Evolutionary conservation across 1,140 invertebrate genomes (phyloP).

Genomic region (Archivesica marissinica): DNA sequence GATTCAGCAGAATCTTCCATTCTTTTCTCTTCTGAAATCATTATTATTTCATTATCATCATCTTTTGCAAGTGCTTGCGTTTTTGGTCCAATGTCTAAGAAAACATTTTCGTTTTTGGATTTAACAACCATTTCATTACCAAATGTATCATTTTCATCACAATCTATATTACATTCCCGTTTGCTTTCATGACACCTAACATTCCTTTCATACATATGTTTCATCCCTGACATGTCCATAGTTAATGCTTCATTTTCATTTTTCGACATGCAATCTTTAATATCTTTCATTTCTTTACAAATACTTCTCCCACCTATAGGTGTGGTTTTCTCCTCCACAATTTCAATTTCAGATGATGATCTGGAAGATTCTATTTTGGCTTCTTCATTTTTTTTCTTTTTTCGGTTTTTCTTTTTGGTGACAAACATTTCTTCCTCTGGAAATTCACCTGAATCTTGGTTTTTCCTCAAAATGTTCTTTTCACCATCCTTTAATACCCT

Average conservation of each 20-base stretch:
- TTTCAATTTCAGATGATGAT: not conserved
- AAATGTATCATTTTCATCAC: not conserved
- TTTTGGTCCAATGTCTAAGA: not conserved
- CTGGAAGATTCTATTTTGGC: not conserved
- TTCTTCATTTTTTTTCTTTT: conserved; percentile 14
- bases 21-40: not conserved
- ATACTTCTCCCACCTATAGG: too few species aligned
- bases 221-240: not conserved
- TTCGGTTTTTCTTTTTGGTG: not conserved
- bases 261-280: too few species aligned
- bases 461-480: not conserved
- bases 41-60: not conserved
- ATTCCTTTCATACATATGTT: not conserved
- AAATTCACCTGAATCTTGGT: not conserved
- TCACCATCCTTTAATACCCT: not conserved
- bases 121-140: not conserved
- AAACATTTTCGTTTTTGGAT: not conserved
- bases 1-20: conserved; percentile 33
- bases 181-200: too few species aligned
- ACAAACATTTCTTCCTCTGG: not conserved
- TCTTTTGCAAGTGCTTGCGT: too few species aligned
- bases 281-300: too few species aligned
- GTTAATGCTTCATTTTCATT: too few species aligned
- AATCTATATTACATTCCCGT: not conserved
- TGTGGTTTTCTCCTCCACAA: too few species aligned